Evolutionary conservation across 2,113 vertebrate genomes (phyloP), one percentile per base, ranked within the genome.

Genomic region (Puntigrus tetrazona): DNA sequence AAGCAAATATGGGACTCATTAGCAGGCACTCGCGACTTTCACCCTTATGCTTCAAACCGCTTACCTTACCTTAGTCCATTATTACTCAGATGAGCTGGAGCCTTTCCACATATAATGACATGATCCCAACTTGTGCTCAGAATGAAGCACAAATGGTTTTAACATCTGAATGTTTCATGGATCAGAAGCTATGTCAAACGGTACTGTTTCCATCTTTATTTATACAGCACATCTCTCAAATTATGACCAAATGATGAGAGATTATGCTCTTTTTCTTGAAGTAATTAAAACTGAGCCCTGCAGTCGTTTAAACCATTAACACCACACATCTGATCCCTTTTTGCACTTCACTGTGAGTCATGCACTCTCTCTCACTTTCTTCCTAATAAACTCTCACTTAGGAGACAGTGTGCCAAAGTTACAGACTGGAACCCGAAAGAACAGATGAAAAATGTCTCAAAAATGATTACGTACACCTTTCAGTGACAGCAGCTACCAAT

Each of bases 321-420:
- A 20, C 41, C 75, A 38, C 85, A 84, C 76, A 82, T 74, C 65
- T 38, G 74, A 38, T 72, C 82, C 2, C 5, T 78, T 63, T 86
- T 74, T 86, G 84, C 83, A 83, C 31, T 43, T 43, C 10, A n/a
- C 43, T 88, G 78, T 92, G 89, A 92, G 83, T 91, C 89, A 91
- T 79, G 10, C 82, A 34, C 34, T 22, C 25, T 74, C 14, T 72
- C n/a, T 85, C 73, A 88, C 29, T 3, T 69, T 50, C 38, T 50
- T 85, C 74, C 89, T 90, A 89, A 47, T 90, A 91, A 90, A 90
- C 34, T 82, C 77, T 83, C 80, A 77, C 86, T 88, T 84, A 84
- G 29, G 84, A 84, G 88, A 84, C 69, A 52, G 83, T 67, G 75
- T 76, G 75, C 73, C 69, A 14, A 87, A 67, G 81, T 52, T 27